Conservation (phyloP, 2,888 invertebrate species). For the Lamproptera curius region DNA sequence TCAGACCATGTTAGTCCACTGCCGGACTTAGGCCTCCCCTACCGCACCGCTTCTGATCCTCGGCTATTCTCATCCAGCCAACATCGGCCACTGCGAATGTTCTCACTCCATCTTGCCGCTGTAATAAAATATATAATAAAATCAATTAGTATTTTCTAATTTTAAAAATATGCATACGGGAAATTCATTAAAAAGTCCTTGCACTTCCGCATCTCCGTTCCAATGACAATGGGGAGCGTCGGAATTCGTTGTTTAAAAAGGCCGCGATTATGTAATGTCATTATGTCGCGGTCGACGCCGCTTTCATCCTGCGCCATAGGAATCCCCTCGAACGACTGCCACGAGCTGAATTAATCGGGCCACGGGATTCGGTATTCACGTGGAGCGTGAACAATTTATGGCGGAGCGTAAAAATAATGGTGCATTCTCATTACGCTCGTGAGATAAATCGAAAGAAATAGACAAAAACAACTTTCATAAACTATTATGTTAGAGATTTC, state of each 20-base stretch:
- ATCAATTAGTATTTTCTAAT: too few relatives aligned
- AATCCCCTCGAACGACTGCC: neutral
- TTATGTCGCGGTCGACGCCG: slow-evolving; percentile 45
- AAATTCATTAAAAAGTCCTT: slow-evolving; percentile 40
- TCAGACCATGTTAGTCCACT: too few relatives aligned
- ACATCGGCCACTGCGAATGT: too few relatives aligned
- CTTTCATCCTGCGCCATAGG: slow-evolving; percentile 10
- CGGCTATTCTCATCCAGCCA: too few relatives aligned
- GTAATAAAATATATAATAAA: too few relatives aligned
- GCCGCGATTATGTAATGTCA: slow-evolving; percentile 56
- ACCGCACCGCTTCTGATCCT: too few relatives aligned
- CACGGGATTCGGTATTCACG: neutral
- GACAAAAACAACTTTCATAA: too few relatives aligned
- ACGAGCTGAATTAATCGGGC: slow-evolving; percentile 12
- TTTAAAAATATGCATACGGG: too few relatives aligned
- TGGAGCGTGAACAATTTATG: neutral
- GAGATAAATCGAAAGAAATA: too few relatives aligned
- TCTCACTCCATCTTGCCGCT: too few relatives aligned
- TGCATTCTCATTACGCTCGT: neutral
- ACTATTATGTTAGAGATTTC: too few relatives aligned
- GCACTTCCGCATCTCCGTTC: slow-evolving; percentile 51
- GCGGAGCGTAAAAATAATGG: neutral
- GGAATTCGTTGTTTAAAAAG: slow-evolving; percentile 61
- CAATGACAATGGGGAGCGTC: slow-evolving; percentile 66
- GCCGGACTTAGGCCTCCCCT: too few relatives aligned